Base-by-base conservation (phyloP, 2,113 vertebrate species). In the Dascyllus trimaculatus region DNA sequence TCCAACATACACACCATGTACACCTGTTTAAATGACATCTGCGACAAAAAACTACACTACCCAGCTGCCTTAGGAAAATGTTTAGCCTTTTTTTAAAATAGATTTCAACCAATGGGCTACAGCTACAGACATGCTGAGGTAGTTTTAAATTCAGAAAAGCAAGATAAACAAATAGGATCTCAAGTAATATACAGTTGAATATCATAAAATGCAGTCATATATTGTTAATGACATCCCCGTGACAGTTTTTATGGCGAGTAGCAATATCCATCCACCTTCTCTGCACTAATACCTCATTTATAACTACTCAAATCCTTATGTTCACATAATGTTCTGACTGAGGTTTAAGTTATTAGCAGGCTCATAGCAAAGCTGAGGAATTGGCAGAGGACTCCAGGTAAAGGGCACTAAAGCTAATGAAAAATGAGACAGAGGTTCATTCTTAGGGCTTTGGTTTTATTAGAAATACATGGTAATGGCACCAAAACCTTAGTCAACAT, bases 381-480 rank as follows among this genome's bases (percentile, higher is more conserved):
- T 80, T 79, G 86, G 78, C 77, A 78, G 65, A 85, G 77, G 85
- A 85, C 79, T 86, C 32, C 78, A 91, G 77, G 85, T 85, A 89
- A 93, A 88, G 88, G 88, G 84, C 90, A 91, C 79, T 82, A 75
- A 88, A 87, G 85, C 89, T 92, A 89, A 91, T 93, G 90, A 94
- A 93, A 93, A 91, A 92, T 87, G 79, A 88, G 84, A 76, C 22
- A 35, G 64, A 77, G 78, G 85, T 89, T 88, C 87, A 81, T 92
- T 87, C 66, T 85, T 71, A 79, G 87, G 82, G 82, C 85, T 91
- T 89, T 79, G 78, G 70, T 89, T 91, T 91, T 84, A 94, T 93
- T 93, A 91, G 85, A 90, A 93, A 94, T 94, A 90, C 87, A 92
- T 89, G 89, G 77, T 91, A 91, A 94, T 88, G 26, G 85, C 82